phyloP scores from a whole-genome alignment of 2,113 vertebrate genomes.

The Trematomus loennbergii region DNA sequence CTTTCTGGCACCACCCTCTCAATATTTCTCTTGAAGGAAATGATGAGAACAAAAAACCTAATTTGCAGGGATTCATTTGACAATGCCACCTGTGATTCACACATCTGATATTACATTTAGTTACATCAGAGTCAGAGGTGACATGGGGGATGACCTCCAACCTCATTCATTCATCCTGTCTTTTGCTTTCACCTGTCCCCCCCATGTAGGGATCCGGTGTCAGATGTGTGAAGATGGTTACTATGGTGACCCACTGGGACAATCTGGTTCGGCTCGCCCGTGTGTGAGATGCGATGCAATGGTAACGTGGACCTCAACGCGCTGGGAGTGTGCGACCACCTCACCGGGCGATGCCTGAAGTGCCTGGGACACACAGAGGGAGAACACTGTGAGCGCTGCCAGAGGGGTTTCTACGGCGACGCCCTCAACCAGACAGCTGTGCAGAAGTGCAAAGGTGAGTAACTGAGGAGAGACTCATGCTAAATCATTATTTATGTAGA shows the following conservation, averaged over 20 bases:
- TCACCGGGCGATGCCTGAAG: constrained; percentile 89
- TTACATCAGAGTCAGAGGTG: constrained; percentile 3
- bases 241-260: constrained; percentile 91
- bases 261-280: constrained; percentile 73
- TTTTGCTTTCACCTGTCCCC: not conserved
- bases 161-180: constrained; percentile 35
- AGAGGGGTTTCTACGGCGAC: constrained; percentile 86
- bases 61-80: not conserved
- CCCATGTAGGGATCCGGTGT: constrained; percentile 86
- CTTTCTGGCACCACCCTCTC: not conserved
- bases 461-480: not conserved
- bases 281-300: constrained; percentile 88
- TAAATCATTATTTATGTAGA: not conserved
- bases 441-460: constrained; percentile 88
- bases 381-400: constrained; percentile 86
- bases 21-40: constrained; percentile 26
- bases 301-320: constrained; percentile 91
- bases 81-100: constrained; percentile 22
- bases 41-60: constrained; percentile 8
- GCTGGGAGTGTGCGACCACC: constrained; percentile 88
- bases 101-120: constrained; percentile 26
- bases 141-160: constrained; percentile 16
- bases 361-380: constrained; percentile 90
- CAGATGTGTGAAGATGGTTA: constrained; percentile 93
- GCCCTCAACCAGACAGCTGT: constrained; percentile 71